Percentiles rank a stretch among this genome's conserved stretches.
Evolutionary conservation across 2,888 invertebrate species (phyloP).

Genomic region (Leucophenga montana): DNA sequence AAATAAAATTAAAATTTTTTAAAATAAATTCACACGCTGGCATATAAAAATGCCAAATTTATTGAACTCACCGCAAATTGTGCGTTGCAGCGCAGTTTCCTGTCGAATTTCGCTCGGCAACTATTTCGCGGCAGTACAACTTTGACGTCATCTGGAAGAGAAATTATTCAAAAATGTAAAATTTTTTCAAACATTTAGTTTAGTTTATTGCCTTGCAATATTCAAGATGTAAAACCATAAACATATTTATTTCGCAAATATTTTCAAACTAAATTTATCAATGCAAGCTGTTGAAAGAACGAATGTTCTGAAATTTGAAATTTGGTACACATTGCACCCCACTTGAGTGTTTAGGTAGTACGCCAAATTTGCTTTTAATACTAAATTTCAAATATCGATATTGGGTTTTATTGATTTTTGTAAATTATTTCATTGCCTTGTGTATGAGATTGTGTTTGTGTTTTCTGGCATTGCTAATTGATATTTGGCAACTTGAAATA

Average conservation of each 20-base stretch:
- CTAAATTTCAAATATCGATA: too few relatives aligned
- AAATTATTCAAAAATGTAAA: conserved; percentile 20
- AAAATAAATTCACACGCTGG: not conserved
- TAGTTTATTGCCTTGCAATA: too few relatives aligned
- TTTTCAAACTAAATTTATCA: not conserved
- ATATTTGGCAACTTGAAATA: not conserved
- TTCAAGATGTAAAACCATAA: too few relatives aligned
- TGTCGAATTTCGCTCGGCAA: conserved; percentile 29
- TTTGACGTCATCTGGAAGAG: conserved; percentile 58
- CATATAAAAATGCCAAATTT: conserved; percentile 10
- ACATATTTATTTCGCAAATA: not conserved
- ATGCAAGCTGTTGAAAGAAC: too few relatives aligned
- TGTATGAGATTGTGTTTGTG: not conserved
- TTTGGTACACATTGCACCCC: too few relatives aligned
- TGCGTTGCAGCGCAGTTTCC: conserved; percentile 18
- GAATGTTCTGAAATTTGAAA: too few relatives aligned
- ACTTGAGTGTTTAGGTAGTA: too few relatives aligned
- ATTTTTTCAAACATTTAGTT: not conserved
- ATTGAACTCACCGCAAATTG: conserved; percentile 42
- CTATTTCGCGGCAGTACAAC: conserved; percentile 33
- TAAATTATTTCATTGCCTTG: not conserved
- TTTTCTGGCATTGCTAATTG: not conserved
- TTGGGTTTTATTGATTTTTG: too few relatives aligned
- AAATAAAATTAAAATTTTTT: not conserved
- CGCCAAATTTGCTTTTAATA: too few relatives aligned